Base-by-base conservation (phyloP, 2,888 invertebrate genomes). In the Agrilus cyanescens region DNA sequence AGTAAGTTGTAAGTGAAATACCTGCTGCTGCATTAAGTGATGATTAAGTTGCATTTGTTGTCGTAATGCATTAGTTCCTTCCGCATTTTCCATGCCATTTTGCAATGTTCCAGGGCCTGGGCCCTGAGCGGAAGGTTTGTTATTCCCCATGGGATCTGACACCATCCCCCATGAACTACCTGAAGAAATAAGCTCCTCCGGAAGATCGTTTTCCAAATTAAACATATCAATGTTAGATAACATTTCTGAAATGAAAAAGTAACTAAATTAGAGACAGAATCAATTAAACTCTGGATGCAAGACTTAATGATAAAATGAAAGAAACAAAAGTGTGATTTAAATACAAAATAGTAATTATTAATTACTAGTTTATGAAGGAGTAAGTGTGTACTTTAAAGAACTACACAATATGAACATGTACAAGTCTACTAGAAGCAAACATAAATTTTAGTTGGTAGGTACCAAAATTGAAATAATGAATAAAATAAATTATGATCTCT, bases 121-220 rank as follows among this genome's bases (percentile, higher is more conserved):
- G 20, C 86, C 87, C 58, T 85, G 86, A 16, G 84, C 85, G 18
- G 86, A 83, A 50, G 85, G 85, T 65, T 85, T 86, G 48, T 78
- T 77, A 44, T 77, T 72, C 46, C 62, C 65, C 51, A 66, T 62
- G 47, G 77, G 77, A 61, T 84, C 83, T 29, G 52, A 49, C 32
- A 51, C 43, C 46, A 74, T 65, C 47, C 81, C 79, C 85, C 87
- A 87, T 55, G 81, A 78, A 35, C 63, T 59, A 53, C 80, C 76
- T 44, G 80, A 78, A 41, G 78, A 75, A 68, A 89, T 84, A 53
- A 93, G 73, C 68, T 91, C 91, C 70, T 91, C 90, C 36, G 91
- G 91, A 57, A 93, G 78, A 68, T 89, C 85, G 69, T 89, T 88
- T 69, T 91, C 91, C 67, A 91, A 75, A 70, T 87, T 86, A 66